Evolutionary conservation across 92 coral and sea anemone genomes (phyloP).

Genomic region (Paramuricea clavata): DNA sequence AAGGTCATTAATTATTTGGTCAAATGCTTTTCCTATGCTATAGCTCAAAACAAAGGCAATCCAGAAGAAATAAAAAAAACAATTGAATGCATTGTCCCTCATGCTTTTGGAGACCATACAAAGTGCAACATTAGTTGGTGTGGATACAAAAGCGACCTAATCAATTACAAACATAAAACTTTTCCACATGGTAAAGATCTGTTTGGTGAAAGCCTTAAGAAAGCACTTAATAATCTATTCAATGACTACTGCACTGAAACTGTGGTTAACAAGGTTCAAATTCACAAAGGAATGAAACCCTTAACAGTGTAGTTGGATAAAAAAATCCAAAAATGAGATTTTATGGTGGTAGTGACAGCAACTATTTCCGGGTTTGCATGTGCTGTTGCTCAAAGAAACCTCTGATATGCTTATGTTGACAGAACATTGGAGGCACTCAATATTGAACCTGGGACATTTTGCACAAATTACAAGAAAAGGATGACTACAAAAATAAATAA

Average conservation of each 20-base stretch:
- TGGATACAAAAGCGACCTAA: slow-evolving; percentile 38
- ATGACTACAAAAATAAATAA: slow-evolving; percentile 20
- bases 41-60: slow-evolving; percentile 65
- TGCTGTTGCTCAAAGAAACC: slow-evolving; percentile 57
- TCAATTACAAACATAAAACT: slow-evolving; percentile 40
- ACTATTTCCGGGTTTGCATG: slow-evolving; percentile 63
- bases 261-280: slow-evolving; percentile 32
- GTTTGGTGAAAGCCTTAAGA: slow-evolving; percentile 35
- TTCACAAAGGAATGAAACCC: slow-evolving; percentile 46
- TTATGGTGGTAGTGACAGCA: slow-evolving; percentile 71
- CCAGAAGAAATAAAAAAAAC: slow-evolving; percentile 38
- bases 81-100: slow-evolving; percentile 51
- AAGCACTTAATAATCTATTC: slow-evolving; percentile 15
- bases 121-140: slow-evolving; percentile 60
- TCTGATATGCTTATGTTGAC: slow-evolving; percentile 54
- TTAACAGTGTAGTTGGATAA: slow-evolving; percentile 58
- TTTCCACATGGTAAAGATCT: slow-evolving; percentile 65
- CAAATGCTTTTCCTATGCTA: slow-evolving; percentile 60
- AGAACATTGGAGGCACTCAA: slow-evolving; percentile 49
- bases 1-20: slow-evolving; percentile 45
- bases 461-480: slow-evolving; percentile 29
- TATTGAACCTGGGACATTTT: slow-evolving; percentile 51
- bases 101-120: slow-evolving; percentile 68
- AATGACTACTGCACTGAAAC: slow-evolving; percentile 34
- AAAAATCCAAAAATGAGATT: slow-evolving; percentile 60